A percentile compares a stretch with the other conserved stretches of the same genome.
Evolutionary conservation across 2,797 vertebrate genomes (phyloP).

Genomic region (Mormyrus proboscirostris): DNA sequence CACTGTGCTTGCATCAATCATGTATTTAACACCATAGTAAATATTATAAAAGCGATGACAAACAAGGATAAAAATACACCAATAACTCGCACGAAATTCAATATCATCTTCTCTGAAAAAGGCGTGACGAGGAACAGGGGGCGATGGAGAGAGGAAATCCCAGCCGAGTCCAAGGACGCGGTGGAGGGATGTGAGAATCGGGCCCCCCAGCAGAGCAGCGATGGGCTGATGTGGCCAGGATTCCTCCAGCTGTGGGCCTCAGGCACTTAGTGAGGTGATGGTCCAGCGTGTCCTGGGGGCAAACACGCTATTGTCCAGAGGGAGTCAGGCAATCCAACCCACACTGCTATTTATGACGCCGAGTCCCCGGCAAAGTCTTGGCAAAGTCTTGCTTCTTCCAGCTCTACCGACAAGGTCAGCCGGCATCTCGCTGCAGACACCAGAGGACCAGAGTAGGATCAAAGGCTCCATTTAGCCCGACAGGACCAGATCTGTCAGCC

Average conservation of each 20-base stretch:
- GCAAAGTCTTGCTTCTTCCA: background rate
- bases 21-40: slow-evolving; percentile 43
- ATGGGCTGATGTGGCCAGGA: background rate
- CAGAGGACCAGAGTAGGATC: background rate
- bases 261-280: background rate
- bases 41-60: slow-evolving; percentile 44
- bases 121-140: background rate
- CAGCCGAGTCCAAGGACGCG: slow-evolving; percentile 19
- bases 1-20: slow-evolving; percentile 47
- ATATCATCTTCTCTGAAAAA: slow-evolving; percentile 32
- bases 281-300: too few relatives aligned
- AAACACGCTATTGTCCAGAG: background rate
- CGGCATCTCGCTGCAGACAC: background rate
- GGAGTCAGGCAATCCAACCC: background rate
- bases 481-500: background rate
- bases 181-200: background rate
- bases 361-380: background rate
- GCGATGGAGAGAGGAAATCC: background rate
- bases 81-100: slow-evolving; percentile 30
- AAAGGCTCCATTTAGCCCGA: background rate
- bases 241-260: background rate
- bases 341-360: background rate
- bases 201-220: background rate
- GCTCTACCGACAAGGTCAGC: background rate
- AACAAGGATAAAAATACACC: slow-evolving; percentile 42